phyloP scores from a whole-genome alignment of 1,140 invertebrate species.

The Episyrphus balteatus region DNA sequence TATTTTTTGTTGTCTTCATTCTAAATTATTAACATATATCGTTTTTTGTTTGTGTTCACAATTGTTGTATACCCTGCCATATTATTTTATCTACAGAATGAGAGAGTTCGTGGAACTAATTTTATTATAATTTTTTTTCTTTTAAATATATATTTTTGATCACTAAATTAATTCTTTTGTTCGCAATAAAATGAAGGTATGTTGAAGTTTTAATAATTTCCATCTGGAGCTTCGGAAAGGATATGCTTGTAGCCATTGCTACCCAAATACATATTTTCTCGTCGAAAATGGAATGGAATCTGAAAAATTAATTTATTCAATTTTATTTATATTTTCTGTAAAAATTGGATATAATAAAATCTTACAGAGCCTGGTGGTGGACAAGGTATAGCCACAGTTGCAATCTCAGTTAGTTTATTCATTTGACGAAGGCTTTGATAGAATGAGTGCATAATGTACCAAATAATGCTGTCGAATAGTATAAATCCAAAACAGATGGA shows the following conservation, averaged over 20 bases:
- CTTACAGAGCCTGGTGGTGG: constrained; percentile 30
- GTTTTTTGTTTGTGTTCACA: too few relatives aligned
- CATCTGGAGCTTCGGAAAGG: constrained; percentile 30
- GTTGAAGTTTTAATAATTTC: constrained; percentile 18
- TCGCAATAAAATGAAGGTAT: too few relatives aligned
- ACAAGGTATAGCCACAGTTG: constrained; percentile 33
- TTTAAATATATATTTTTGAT: too few relatives aligned
- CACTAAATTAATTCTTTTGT: too few relatives aligned
- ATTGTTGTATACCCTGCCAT: too few relatives aligned
- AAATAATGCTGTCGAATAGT: constrained; percentile 25
- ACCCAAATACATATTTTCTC: constrained; percentile 34
- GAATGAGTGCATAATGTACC: constrained; percentile 32
- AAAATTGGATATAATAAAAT: neutral
- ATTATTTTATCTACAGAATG: too few relatives aligned
- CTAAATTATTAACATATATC: too few relatives aligned
- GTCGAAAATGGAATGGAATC: constrained; percentile 32
- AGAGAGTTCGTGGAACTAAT: too few relatives aligned
- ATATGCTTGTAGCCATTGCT: constrained; percentile 36
- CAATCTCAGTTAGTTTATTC: constrained; percentile 31
- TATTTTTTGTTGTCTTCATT: too few relatives aligned
- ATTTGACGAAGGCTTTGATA: constrained; percentile 31
- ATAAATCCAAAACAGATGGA: constrained; percentile 22
- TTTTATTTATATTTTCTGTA: neutral
- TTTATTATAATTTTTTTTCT: too few relatives aligned
- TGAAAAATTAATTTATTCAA: constrained; percentile 1